These are phyloP conservation scores for Gracilinanus agilis DNA, from an alignment of 2,113 vertebrate genomes.

Conservation along the genomic window DNA sequence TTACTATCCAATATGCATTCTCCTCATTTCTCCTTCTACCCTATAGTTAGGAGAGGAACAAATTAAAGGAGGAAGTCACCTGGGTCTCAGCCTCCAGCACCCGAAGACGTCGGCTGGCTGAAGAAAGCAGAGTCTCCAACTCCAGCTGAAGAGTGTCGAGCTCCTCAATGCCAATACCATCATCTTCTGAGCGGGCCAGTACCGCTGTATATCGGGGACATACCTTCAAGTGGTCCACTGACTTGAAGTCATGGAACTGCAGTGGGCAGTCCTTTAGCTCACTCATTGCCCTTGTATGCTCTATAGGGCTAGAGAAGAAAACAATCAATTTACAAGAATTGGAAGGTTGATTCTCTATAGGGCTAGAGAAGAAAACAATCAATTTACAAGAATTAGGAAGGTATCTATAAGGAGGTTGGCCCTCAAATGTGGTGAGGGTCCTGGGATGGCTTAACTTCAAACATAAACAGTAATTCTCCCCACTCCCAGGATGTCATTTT, in stretches of 20 bases:
- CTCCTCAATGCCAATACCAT: constrained; percentile 98
- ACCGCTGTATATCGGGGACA: constrained; percentile 98
- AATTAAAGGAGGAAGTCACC: constrained; percentile 81
- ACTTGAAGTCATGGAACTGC: constrained; percentile 99
- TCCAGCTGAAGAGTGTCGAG: constrained; percentile 98
- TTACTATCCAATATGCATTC: not conserved
- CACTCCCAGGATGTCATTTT: not conserved
- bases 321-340: not conserved
- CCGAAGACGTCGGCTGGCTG: constrained; percentile 94
- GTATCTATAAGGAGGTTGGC: not conserved
- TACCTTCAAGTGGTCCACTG: constrained; percentile 96
- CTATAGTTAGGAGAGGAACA: not conserved
- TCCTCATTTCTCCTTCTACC: not conserved
- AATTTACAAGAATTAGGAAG: not conserved
- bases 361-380: constrained; percentile 1
- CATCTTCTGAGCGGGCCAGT: constrained; percentile 96
- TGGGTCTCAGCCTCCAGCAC: constrained; percentile 98
- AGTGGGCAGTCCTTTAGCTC: constrained; percentile 98
- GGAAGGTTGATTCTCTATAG: not conserved
- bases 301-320: constrained; percentile 28
- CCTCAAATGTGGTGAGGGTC: not conserved
- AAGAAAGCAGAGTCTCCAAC: constrained; percentile 96
- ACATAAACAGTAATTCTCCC: not conserved
- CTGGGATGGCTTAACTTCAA: not conserved
- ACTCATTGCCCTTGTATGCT: constrained; percentile 87